Evolutionary conservation across 2,113 vertebrate genomes (phyloP).

Genomic region (Chionomys nivalis): DNA sequence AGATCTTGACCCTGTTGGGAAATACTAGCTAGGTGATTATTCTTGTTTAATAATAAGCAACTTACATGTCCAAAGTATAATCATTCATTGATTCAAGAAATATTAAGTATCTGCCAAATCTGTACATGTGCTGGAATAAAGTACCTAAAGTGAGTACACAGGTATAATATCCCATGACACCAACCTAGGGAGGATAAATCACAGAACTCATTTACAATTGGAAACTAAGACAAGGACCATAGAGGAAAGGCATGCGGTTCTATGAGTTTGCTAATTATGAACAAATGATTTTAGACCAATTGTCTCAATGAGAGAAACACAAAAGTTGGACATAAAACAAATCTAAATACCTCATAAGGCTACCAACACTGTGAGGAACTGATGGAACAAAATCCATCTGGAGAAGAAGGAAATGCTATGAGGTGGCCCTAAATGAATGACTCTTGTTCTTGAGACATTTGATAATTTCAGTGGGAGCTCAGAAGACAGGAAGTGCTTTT

Average conservation of each 20-base stretch:
- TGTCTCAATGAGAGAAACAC: neutral
- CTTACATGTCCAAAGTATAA: neutral
- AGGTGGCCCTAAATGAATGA: neutral
- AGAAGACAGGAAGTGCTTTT: neutral
- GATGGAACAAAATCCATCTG: neutral
- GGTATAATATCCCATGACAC: neutral
- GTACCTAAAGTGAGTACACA: neutral
- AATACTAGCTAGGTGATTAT: neutral
- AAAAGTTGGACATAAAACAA: neutral
- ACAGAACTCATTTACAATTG: neutral
- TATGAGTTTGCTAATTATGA: neutral
- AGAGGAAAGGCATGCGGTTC: neutral
- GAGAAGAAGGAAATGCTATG: neutral
- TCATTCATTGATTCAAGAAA: neutral
- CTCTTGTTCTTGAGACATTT: neutral
- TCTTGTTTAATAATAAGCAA: constrained; percentile 13
- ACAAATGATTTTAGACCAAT: neutral
- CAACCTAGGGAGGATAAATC: neutral
- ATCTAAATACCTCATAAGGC: neutral
- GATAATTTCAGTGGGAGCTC: neutral
- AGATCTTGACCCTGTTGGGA: neutral
- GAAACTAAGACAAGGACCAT: neutral
- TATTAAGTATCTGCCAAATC: neutral
- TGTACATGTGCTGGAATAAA: neutral
- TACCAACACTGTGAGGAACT: neutral